Conservation (phyloP, 2,113 vertebrate genomes). For the Chloroceryle aenea region DNA sequence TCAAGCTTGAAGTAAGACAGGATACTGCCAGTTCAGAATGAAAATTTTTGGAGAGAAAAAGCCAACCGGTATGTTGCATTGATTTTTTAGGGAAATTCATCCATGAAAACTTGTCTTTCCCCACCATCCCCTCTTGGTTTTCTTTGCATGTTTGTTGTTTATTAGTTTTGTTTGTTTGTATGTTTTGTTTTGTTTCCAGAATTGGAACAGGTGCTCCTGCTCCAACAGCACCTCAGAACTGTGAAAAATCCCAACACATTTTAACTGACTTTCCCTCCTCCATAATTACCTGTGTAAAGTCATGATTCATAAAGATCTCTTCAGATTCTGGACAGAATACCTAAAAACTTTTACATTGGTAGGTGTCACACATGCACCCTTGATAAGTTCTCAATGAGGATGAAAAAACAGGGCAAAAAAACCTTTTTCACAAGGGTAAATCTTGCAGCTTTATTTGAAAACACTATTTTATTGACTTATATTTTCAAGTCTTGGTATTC, state of each 20-base stretch:
- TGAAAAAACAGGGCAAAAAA: too few species aligned
- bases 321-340: background rate
- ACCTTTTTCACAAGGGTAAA: background rate
- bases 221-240: background rate
- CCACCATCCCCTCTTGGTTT: too few species aligned
- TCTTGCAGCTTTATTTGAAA: background rate
- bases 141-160: too few species aligned
- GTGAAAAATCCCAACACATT: background rate
- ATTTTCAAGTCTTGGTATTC: slow-evolving; percentile 15
- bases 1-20: background rate
- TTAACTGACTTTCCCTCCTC: background rate
- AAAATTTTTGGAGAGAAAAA: background rate
- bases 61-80: background rate
- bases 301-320: background rate
- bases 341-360: background rate
- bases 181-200: background rate
- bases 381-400: background rate
- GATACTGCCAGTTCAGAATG: background rate
- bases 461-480: background rate
- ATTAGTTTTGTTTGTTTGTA: too few species aligned
- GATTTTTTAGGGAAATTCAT: background rate
- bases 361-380: background rate
- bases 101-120: background rate
- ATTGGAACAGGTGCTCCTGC: background rate
- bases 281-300: background rate